Base-by-base conservation (phyloP, 1,140 invertebrate genomes). In the Caenorhabditis brenneri region DNA sequence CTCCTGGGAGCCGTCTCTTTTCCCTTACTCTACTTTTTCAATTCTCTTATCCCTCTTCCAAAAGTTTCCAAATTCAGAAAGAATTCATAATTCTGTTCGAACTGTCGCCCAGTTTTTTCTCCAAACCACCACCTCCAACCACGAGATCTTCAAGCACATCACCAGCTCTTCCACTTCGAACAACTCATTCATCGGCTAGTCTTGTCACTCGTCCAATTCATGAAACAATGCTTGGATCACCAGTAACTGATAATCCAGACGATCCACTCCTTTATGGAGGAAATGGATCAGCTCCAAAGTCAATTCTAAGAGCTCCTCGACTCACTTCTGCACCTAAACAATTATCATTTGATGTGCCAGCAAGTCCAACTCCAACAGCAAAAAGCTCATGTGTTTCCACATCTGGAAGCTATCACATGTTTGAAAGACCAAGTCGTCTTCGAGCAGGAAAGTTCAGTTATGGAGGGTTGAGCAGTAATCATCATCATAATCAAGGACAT, bases 321-420 rank as follows among this genome's bases (percentile, higher is more conserved):
- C 27, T 83, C 15, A 53, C 33, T 16, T n/a, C 82, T 31, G 69
- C 49, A 7, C 82, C 82, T 1, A 83, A 83, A 27, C 82, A 83
- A 31, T n/a, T 83, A 4, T 83, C 82, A 19, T 83, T 83, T 39
- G 82, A 83, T 33, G 65, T 83, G 9, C 65, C 58, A 12, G 58
- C 82, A 10, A 74, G 58, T 39, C 82, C 82, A 19, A 65, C 82
- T 22, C 74, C 82, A n/a, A 74, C 82, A 15, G 69, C 82, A 9
- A 83, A 83, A 15, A 74, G 58, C 27, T 79, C 69, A 2, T 79
- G 78, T 58, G 74, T 83, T 5, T 83, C 82, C 12, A 51, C 60
- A 15, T 74, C 58, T 36, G 82, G 53, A 27, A 74, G 58, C 24
- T 83, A 83, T 65, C 58, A 82, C 22, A 80, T 83, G 69, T 83